Evolutionary conservation across 1,140 invertebrate genomes (phyloP).

Genomic region (Saccostrea glomerata): DNA sequence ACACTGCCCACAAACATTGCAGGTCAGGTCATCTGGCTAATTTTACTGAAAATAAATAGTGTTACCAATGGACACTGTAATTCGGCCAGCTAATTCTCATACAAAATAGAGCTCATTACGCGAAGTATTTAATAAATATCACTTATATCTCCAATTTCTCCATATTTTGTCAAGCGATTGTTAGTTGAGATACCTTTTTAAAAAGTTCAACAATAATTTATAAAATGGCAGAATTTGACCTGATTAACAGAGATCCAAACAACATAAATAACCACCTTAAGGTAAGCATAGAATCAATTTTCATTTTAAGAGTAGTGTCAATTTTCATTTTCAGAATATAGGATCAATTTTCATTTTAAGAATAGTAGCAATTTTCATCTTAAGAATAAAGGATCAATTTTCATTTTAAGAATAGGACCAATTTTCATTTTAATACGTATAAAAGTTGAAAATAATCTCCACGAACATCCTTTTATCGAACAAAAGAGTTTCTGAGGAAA

Average conservation of each 20-base stretch:
- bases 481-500: too few species aligned
- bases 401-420: too few species aligned
- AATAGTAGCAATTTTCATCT: too few species aligned
- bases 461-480: too few species aligned
- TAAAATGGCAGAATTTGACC: conserved; percentile 16
- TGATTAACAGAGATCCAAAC: conserved; percentile 19
- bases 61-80: background rate
- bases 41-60: background rate
- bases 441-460: too few species aligned
- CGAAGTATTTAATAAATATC: background rate
- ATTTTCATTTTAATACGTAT: too few species aligned
- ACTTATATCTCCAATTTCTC: background rate
- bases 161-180: background rate
- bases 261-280: conserved; percentile 17
- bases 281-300: background rate
- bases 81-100: background rate
- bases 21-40: background rate
- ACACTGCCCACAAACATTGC: too few species aligned
- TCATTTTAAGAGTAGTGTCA: background rate
- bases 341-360: too few species aligned
- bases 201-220: background rate
- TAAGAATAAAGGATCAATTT: too few species aligned
- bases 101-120: background rate
- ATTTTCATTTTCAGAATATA: too few species aligned
- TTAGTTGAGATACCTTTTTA: background rate